Conservation (phyloP, 2,888 invertebrate species). For the Apodemia mormo region DNA sequence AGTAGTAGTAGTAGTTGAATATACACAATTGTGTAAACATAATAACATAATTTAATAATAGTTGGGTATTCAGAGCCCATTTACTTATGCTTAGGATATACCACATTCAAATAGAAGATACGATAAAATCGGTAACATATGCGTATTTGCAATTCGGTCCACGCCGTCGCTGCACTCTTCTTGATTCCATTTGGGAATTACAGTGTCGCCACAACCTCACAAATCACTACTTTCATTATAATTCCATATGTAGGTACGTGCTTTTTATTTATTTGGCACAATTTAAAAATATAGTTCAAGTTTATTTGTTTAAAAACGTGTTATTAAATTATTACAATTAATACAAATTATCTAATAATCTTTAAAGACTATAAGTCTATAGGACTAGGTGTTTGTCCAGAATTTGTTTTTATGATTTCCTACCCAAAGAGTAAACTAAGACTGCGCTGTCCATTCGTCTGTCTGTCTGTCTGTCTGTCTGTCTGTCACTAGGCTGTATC, state of each 20-base stretch:
- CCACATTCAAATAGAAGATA: conserved; percentile 40
- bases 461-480: no score
- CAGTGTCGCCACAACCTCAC: conserved; percentile 72
- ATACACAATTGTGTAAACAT: no score
- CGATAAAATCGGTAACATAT: conserved; percentile 67
- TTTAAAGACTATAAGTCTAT: no score
- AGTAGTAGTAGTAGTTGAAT: no score
- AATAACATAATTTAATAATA: background rate
- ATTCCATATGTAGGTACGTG: conserved; percentile 29
- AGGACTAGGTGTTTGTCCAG: no score
- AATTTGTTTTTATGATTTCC: no score
- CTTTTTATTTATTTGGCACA: conserved; percentile 17
- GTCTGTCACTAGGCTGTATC: no score
- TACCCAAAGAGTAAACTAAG: no score
- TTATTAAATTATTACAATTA: no score
- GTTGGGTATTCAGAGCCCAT: background rate
- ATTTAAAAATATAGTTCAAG: conserved; percentile 4
- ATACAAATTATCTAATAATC: no score
- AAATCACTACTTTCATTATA: conserved; percentile 76
- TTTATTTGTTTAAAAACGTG: no score
- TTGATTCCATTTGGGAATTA: conserved; percentile 80
- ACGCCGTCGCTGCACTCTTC: conserved; percentile 71
- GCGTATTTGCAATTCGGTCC: conserved; percentile 75
- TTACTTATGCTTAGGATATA: conserved; percentile 1
- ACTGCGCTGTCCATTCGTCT: no score